Evolutionary conservation across 2,888 invertebrate species (phyloP), one percentile per base, ranked within the genome.

Genomic region (Stegophylla sp.): DNA sequence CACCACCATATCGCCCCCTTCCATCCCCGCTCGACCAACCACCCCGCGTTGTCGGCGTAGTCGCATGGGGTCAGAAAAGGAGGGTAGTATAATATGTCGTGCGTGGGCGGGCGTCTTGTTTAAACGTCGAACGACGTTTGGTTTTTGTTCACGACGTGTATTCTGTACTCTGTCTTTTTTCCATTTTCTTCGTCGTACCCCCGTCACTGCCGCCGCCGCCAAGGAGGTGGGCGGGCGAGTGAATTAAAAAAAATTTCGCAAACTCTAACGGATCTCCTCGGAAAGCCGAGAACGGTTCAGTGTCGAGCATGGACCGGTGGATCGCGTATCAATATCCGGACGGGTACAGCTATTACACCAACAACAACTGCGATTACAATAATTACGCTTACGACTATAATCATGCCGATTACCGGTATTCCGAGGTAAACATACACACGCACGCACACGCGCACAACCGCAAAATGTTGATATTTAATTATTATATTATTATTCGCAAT

Each of bases 251-350:
- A 56, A 75, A 75, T 64, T 53, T 26, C 41, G 26, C 17, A n/a
- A 64, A 13, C 23, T 43, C 41, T 2, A 34, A 51, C 63, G 63
- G 63, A 17, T 53, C 23, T 41, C 28, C 17, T 48, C 34, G 12
- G 20, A 12, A 43, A 34, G 4, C 34, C 34, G 34, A 34, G 9
- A n/a, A 13, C 20, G 67, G 77, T 77, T 59, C 53, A 77, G 77
- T 77, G 59, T 77, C 41, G 79, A 79, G 79, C 79, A 79, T 79
- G 79, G 79, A 79, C 79, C 79, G 61, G 79, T 79, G 79, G 79
- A 79, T 79, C 15, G 41, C 79, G 59, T 79, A 79, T 51, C 79
- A 61, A 79, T 79, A 79, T 79, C 79, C 79, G 17, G 69, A 79
- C 79, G 79, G 79, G 79, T 79, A 79, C 69, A 71, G 71, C 34